Evolutionary conservation across 2,113 vertebrate genomes (phyloP).

Genomic region (Archocentrus centrarchus): DNA sequence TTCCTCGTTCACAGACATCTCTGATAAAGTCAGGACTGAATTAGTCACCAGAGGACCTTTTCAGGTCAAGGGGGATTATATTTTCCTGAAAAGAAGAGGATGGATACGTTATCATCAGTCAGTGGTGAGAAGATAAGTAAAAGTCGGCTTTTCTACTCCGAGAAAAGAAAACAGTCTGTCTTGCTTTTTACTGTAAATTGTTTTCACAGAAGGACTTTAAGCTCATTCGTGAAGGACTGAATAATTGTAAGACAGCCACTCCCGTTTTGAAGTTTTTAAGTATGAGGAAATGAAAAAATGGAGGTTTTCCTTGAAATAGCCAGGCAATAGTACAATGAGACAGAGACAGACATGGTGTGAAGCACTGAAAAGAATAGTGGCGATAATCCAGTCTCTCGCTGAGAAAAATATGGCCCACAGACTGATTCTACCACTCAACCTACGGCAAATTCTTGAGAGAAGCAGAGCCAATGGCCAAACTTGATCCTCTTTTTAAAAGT

Average conservation of each 20-base stretch:
- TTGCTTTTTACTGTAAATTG: neutral
- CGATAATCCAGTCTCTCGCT: neutral
- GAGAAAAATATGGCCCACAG: neutral
- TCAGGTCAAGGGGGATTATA: neutral
- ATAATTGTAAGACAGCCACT: neutral
- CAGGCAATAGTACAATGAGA: neutral
- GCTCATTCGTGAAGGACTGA: fast-evolving
- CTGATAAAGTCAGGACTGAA: neutral
- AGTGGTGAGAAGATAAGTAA: neutral
- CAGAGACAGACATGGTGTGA: neutral
- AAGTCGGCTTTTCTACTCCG: neutral
- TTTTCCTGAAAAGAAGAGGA: neutral
- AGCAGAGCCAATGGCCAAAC: neutral
- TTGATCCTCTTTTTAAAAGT: neutral
- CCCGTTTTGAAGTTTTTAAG: neutral
- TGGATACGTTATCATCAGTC: neutral
- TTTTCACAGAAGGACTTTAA: neutral
- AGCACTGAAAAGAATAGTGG: neutral
- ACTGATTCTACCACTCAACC: neutral
- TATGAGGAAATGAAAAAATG: neutral
- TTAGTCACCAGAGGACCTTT: neutral
- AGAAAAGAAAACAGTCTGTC: neutral
- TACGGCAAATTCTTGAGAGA: neutral
- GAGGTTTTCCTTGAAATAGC: neutral
- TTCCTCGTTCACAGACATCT: neutral